Evolutionary conservation across 2,888 invertebrate species (phyloP), one percentile per base, ranked within the genome.

Genomic region (Pristionchus entomophagus): DNA sequence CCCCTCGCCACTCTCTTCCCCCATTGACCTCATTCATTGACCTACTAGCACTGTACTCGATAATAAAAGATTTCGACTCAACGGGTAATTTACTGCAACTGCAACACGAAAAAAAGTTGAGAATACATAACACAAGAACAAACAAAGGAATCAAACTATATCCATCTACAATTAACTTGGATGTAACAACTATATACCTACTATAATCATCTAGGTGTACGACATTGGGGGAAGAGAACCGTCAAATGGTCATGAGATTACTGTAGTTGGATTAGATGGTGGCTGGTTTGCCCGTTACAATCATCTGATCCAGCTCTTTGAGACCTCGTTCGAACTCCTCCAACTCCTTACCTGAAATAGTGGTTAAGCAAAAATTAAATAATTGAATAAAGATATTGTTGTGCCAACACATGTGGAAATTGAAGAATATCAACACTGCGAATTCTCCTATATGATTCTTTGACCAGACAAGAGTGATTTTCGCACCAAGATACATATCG

Each of bases 291-390:
- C 90, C 90, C 35, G 88, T 88, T 29, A 86, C 86, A 83, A 90
- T 88, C 32, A 91, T 87, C 22, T 62, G 80, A 86, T 91, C 91
- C 53, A 91, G 88, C 69, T 91, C 91, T 84, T 89, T 89, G 12
- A 91, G 88, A 80, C 80, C 83, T 53, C 59, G 51, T 85, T 92
- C 92, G 86, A 90, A 92, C 53, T 88, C 86, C 78, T 90, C 90
- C 32, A 92, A 88, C 80, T 92, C 92, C 82, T 90, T 90, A 22
- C 32, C 73, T 73, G 41, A 73, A 73, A 73, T 6, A 19, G 5
- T 38, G n/a, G 49, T 49, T 17, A 49, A 49, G 8, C 49, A 49
- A 49, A 49, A 49, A 12, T 17, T 49, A 12, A 17, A 49, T 49
- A 17, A 49, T 49, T 17, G 17, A 17, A 17, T 8, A 12, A 49